A percentile compares a stretch with the other conserved stretches of the same genome.
phyloP scores from a whole-genome alignment of 2,113 vertebrate species.

The Castor canadensis region DNA sequence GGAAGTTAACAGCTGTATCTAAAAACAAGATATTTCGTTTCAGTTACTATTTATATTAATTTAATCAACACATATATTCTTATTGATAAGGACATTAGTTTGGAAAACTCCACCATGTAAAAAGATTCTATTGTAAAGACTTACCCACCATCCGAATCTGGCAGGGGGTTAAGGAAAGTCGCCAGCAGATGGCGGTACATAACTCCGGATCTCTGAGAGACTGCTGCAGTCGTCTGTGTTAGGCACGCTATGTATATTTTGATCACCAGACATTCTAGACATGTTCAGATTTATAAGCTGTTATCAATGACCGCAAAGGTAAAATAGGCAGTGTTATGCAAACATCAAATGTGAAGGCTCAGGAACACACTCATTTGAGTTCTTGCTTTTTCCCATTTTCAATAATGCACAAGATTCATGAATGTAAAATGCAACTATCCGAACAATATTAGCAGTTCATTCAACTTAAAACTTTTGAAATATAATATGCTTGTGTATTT shows the following conservation, averaged over 20 bases:
- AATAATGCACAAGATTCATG: not conserved
- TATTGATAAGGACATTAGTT: not conserved
- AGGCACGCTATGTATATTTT: not conserved
- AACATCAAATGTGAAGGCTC: not conserved
- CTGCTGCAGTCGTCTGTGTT: not conserved
- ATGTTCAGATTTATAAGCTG: not conserved
- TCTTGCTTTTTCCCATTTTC: not conserved
- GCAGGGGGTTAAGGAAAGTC: not conserved
- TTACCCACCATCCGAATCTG: not conserved
- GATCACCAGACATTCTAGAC: not conserved
- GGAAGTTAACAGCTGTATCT: not conserved
- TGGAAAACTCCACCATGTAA: not conserved
- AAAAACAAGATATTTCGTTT: not conserved
- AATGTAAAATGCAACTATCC: not conserved
- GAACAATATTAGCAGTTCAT: not conserved
- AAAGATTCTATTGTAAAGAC: not conserved
- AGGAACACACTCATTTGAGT: not conserved
- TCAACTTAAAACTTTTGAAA: not conserved
- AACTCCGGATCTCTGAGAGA: not conserved
- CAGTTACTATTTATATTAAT: not conserved
- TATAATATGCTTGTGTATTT: not conserved
- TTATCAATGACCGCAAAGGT: not conserved
- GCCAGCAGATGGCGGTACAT: conserved; percentile 47
- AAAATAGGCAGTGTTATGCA: not conserved
- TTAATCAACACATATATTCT: not conserved